phyloP scores from a whole-genome alignment of 1,140 invertebrate species.

The Drosophila grimshawi region DNA sequence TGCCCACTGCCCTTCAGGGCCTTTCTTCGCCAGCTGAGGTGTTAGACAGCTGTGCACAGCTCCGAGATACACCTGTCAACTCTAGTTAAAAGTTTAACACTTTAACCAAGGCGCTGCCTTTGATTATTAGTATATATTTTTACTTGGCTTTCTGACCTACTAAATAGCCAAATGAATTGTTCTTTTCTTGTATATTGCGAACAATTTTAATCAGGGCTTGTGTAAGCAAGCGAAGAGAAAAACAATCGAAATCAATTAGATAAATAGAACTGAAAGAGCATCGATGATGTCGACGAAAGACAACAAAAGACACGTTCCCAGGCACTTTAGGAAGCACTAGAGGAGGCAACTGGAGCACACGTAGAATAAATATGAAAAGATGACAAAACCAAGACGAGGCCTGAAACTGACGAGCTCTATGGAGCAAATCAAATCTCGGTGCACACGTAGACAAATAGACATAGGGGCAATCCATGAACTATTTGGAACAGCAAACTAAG shows the following conservation, averaged over 20 bases:
- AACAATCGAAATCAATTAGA: constrained; percentile 60
- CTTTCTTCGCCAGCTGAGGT: constrained; percentile 36
- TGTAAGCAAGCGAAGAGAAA: constrained; percentile 18
- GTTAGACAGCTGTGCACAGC: constrained; percentile 20
- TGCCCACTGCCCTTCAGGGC: constrained; percentile 20
- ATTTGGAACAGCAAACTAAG: constrained; percentile 6
- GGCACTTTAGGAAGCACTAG: constrained; percentile 6
- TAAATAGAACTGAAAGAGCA: constrained; percentile 28
- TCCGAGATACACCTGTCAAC: constrained; percentile 20
- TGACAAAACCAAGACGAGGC: constrained; percentile 30
- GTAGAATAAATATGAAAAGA: constrained; percentile 51
- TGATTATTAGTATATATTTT: too few relatives aligned
- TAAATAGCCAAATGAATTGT: background rate
- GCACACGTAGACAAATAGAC: constrained; percentile 46
- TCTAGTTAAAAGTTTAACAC: constrained; percentile 1
- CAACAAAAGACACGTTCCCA: constrained; percentile 53
- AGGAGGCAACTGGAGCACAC: constrained; percentile 22
- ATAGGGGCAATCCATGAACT: constrained; percentile 19
- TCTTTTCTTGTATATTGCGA: background rate
- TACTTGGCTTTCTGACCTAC: too few relatives aligned
- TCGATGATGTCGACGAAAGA: constrained; percentile 1
- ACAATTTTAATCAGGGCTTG: constrained; percentile 25
- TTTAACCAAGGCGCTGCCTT: too few relatives aligned
- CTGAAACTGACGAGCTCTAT: constrained; percentile 11
- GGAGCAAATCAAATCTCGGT: constrained; percentile 47